Conservation (phyloP, 2,797 vertebrate genomes). For the Intellagama lesueurii region DNA sequence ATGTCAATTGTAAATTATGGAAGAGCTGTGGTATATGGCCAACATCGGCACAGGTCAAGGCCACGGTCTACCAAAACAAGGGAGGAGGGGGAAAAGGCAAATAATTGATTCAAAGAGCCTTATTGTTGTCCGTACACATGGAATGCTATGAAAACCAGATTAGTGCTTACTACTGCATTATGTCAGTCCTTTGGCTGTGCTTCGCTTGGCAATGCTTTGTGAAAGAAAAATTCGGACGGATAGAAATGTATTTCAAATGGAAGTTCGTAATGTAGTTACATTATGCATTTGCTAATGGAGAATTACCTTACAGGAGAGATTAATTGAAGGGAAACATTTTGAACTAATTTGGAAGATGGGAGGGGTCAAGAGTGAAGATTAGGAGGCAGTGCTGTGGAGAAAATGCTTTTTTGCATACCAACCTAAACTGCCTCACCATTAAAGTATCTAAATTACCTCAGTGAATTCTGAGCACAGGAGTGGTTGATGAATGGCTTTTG, state of each 20-base stretch:
- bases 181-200: slow-evolving; percentile 68
- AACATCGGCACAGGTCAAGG: slow-evolving; percentile 80
- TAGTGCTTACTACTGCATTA: slow-evolving; percentile 61
- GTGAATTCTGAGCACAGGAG: slow-evolving; percentile 86
- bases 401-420: slow-evolving; percentile 77
- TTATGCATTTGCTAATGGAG: slow-evolving; percentile 81
- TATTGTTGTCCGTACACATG: slow-evolving; percentile 59
- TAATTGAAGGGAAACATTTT: slow-evolving; percentile 80
- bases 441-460: slow-evolving; percentile 86
- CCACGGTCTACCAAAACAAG: slow-evolving; percentile 45
- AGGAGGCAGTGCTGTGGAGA: slow-evolving; percentile 61
- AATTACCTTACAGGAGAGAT: slow-evolving; percentile 84
- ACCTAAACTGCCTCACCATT: slow-evolving; percentile 85
- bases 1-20: slow-evolving; percentile 85
- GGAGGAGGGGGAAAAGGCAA: slow-evolving; percentile 67
- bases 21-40: slow-evolving; percentile 79
- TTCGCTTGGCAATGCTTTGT: slow-evolving; percentile 54
- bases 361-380: slow-evolving; percentile 58
- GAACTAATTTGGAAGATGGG: slow-evolving; percentile 78
- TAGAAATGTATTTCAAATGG: slow-evolving; percentile 61
- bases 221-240: slow-evolving; percentile 67
- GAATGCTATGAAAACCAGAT: slow-evolving; percentile 75
- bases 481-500: slow-evolving; percentile 87
- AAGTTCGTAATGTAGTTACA: slow-evolving; percentile 80
- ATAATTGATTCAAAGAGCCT: slow-evolving; percentile 73